These are phyloP conservation scores for Nothocercus julius DNA, from an alignment of 2,113 vertebrate genomes.

Conservation along the genomic window DNA sequence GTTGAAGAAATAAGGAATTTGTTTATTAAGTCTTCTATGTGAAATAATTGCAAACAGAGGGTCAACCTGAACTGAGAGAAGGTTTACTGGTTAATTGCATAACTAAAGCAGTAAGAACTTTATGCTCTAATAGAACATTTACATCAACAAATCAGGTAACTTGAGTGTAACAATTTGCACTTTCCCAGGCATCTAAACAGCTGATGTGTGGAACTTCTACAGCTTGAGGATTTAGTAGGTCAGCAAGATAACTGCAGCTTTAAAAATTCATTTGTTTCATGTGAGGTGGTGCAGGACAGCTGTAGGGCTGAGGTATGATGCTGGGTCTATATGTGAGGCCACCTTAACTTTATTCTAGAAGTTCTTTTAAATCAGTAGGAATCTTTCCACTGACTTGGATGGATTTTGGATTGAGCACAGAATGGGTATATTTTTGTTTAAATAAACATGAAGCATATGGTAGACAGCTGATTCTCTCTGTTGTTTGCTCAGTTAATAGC, in stretches of 20 bases:
- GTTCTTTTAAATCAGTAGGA: background rate
- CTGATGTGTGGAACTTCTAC: background rate
- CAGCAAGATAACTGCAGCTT: background rate
- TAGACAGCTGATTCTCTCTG: conserved; percentile 23
- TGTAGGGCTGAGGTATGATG: background rate
- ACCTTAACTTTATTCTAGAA: background rate
- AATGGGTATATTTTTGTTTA: conserved; percentile 31
- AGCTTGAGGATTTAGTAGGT: background rate
- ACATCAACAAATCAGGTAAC: background rate
- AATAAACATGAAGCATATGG: conserved; percentile 35
- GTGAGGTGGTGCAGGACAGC: background rate
- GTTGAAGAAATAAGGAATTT: background rate
- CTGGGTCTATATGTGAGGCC: background rate
- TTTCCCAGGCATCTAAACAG: background rate
- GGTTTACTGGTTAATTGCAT: background rate
- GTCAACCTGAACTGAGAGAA: background rate
- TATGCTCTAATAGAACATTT: background rate
- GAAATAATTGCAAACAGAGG: conserved; percentile 3
- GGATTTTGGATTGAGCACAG: conserved; percentile 8
- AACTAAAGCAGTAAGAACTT: background rate
- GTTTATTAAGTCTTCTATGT: background rate
- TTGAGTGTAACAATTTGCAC: background rate
- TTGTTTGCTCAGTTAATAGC: conserved; percentile 44
- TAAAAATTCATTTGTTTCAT: background rate
- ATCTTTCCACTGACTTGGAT: background rate